Percentiles rank a stretch among this genome's conserved stretches.
Conservation (phyloP, 2,888 invertebrate genomes). For the Chirona hameri region DNA sequence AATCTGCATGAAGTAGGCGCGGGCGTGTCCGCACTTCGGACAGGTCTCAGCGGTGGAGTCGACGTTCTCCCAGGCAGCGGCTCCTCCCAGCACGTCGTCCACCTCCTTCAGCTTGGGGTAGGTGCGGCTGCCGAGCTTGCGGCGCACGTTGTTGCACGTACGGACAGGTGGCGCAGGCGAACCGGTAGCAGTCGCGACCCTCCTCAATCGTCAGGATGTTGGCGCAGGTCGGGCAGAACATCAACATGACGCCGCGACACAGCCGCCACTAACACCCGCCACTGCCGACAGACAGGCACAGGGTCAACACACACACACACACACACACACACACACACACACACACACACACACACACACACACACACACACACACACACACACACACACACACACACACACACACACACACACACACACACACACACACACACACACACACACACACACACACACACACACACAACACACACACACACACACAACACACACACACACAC, state of each 20-base stretch:
- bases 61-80: conserved; percentile 96
- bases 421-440: too few species aligned
- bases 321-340: too few species aligned
- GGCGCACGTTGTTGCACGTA: conserved; percentile 61
- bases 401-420: too few species aligned
- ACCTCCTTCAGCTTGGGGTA: conserved; percentile 92
- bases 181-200: conserved; percentile 62
- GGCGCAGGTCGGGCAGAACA: conserved; percentile 85
- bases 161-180: conserved; percentile 86
- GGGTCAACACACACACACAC: too few species aligned
- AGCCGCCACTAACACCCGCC: neutral
- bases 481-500: too few species aligned
- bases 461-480: too few species aligned
- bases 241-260: conserved; percentile 54
- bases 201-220: conserved; percentile 82
- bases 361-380: too few species aligned
- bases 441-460: too few species aligned
- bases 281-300: neutral
- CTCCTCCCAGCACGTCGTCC: conserved; percentile 93
- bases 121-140: conserved; percentile 66
- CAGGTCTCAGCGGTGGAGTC: conserved; percentile 93
- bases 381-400: too few species aligned
- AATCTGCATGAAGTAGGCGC: conserved; percentile 96
- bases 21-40: conserved; percentile 79
- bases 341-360: too few species aligned